phyloP scores from a whole-genome alignment of 1,140 invertebrate species.

The Rhagoletis pomonella region DNA sequence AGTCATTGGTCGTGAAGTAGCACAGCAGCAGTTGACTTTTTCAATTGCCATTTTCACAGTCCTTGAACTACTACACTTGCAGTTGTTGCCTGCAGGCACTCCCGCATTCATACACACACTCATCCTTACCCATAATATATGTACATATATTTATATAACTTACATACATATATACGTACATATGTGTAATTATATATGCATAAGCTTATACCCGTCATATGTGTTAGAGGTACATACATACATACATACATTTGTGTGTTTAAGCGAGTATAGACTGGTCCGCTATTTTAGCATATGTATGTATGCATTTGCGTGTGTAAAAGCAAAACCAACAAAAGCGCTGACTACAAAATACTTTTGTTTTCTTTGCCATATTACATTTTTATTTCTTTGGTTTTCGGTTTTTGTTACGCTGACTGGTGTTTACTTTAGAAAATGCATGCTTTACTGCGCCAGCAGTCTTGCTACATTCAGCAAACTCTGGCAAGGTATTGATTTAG shows the following conservation, averaged over 20 bases:
- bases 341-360: background rate
- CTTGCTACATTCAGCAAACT: background rate
- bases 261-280: background rate
- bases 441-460: background rate
- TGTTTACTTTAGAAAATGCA: slow-evolving; percentile 38
- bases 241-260: background rate
- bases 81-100: background rate
- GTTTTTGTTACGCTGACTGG: slow-evolving; percentile 27
- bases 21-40: slow-evolving; percentile 49
- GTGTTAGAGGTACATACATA: background rate
- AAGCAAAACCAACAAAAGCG: slow-evolving; percentile 18
- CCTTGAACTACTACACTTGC: slow-evolving; percentile 52
- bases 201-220: background rate
- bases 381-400: background rate
- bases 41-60: slow-evolving; percentile 51
- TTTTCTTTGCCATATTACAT: background rate
- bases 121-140: background rate
- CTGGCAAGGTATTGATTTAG: slow-evolving; percentile 34
- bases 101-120: background rate
- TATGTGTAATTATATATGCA: slow-evolving; percentile 6
- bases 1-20: slow-evolving; percentile 45
- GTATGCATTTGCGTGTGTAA: slow-evolving; percentile 25
- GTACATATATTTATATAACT: background rate
- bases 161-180: slow-evolving; percentile 4
- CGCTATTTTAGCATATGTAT: slow-evolving; percentile 46